A percentile compares a stretch with the other conserved stretches of the same genome.
Conservation (phyloP, 2,888 invertebrate species). For the Arge pagana region DNA sequence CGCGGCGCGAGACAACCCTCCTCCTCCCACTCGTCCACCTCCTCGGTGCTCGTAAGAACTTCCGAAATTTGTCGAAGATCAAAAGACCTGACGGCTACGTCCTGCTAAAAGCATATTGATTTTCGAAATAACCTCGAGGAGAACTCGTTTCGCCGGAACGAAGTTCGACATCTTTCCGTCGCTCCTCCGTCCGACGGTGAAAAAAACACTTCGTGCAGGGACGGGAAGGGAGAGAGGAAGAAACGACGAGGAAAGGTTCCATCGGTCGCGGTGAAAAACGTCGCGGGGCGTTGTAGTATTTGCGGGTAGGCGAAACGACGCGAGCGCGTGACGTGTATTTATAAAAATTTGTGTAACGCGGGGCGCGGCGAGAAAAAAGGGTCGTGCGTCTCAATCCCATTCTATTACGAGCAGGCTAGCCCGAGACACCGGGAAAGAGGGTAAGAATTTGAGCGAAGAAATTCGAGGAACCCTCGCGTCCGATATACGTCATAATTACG, state of each 20-base stretch:
- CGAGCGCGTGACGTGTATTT: neutral
- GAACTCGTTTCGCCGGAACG: too few species aligned
- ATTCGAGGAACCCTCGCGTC: conserved; percentile 23
- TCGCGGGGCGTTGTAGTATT: too few species aligned
- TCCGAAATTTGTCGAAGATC: conserved; percentile 10
- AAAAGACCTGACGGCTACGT: conserved; percentile 11
- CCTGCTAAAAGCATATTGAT: conserved; percentile 4
- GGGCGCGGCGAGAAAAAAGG: neutral
- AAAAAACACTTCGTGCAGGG: neutral
- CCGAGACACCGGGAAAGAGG: conserved; percentile 7
- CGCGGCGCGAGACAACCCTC: too few species aligned
- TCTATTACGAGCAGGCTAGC: conserved; percentile 26
- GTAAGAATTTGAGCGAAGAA: conserved; percentile 22
- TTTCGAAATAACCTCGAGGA: conserved; percentile 5
- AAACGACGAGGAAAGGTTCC: neutral
- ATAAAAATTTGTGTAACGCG: too few species aligned
- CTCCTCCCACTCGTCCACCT: too few species aligned
- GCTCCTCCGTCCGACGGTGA: neutral
- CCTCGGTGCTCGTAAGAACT: too few species aligned
- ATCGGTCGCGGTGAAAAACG: neutral
- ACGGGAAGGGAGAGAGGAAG: neutral
- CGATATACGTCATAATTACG: conserved; percentile 41
- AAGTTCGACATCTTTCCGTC: neutral
- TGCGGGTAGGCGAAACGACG: neutral
- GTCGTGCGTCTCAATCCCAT: conserved; percentile 23